Evolutionary conservation across 2,888 invertebrate genomes (phyloP).

Genomic region (Stictocephala bisonia): DNA sequence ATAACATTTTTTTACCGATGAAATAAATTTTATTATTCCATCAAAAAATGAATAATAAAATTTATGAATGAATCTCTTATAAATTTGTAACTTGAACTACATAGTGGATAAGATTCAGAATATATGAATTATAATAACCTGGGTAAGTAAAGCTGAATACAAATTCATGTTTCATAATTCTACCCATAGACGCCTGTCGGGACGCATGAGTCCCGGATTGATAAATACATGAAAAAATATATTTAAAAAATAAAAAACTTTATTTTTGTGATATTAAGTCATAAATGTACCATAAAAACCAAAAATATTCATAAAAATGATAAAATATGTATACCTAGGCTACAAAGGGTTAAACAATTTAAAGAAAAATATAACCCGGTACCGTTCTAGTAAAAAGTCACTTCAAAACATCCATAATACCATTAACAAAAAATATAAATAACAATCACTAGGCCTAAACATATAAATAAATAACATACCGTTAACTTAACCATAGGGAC

Average conservation of each 20-base stretch:
- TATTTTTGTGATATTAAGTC: slow-evolving; percentile 3
- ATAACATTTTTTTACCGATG: background rate
- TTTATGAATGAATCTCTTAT: background rate
- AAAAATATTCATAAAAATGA: background rate
- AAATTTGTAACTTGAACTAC: background rate
- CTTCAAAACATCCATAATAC: too few relatives aligned
- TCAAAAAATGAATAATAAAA: too few relatives aligned
- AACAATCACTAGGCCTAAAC: too few relatives aligned
- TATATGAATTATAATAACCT: slow-evolving; percentile 5
- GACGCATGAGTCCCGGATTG: slow-evolving; percentile 6
- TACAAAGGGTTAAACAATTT: too few relatives aligned
- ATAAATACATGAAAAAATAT: background rate
- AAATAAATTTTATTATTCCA: background rate
- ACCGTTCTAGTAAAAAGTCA: too few relatives aligned
- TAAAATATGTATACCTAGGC: background rate
- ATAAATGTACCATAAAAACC: slow-evolving; percentile 9
- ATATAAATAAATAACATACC: too few relatives aligned
- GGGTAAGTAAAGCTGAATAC: slow-evolving; percentile 1
- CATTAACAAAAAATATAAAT: too few relatives aligned
- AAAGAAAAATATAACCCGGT: too few relatives aligned
- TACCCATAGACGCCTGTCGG: background rate
- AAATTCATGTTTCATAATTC: slow-evolving; percentile 10
- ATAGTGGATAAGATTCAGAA: background rate
- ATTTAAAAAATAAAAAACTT: background rate
- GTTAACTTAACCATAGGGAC: too few relatives aligned